These are phyloP conservation scores for Trichoplusia ni DNA, from an alignment of 1,140 invertebrate species.

Conservation along the genomic window DNA sequence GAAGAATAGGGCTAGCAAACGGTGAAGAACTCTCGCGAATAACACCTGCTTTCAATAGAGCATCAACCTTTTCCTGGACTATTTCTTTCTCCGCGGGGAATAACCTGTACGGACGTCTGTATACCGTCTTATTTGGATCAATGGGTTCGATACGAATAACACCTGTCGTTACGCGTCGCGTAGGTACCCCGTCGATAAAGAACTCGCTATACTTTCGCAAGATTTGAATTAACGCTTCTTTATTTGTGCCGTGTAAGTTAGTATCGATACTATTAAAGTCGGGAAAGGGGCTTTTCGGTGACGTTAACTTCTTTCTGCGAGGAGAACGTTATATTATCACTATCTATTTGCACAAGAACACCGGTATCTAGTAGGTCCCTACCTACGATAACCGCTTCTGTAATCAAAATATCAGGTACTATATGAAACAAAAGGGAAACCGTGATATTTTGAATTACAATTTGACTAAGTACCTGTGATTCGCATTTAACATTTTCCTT, in stretches of 20 bases:
- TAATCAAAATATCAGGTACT: neutral
- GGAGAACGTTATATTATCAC: neutral
- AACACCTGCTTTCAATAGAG: too few relatives aligned
- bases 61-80: neutral
- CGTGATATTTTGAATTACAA: neutral
- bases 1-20: too few relatives aligned
- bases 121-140: slow-evolving; percentile 32
- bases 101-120: slow-evolving; percentile 32
- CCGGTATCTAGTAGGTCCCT: neutral
- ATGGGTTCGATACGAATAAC: slow-evolving; percentile 8
- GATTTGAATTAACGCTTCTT: slow-evolving; percentile 1
- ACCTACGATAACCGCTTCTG: neutral
- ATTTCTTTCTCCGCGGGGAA: slow-evolving; percentile 16
- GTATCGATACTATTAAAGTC: neutral
- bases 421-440: neutral
- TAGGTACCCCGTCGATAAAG: slow-evolving; percentile 29
- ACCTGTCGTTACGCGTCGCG: slow-evolving; percentile 29
- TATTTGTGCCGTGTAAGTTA: neutral
- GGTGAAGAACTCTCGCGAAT: too few relatives aligned
- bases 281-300: neutral
- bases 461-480: neutral
- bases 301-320: neutral
- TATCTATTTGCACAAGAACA: neutral
- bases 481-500: neutral
- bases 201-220: slow-evolving; percentile 22